These are phyloP conservation scores for Bombyx mandarina DNA, from an alignment of 1,140 invertebrate species.

Conservation along the genomic window DNA sequence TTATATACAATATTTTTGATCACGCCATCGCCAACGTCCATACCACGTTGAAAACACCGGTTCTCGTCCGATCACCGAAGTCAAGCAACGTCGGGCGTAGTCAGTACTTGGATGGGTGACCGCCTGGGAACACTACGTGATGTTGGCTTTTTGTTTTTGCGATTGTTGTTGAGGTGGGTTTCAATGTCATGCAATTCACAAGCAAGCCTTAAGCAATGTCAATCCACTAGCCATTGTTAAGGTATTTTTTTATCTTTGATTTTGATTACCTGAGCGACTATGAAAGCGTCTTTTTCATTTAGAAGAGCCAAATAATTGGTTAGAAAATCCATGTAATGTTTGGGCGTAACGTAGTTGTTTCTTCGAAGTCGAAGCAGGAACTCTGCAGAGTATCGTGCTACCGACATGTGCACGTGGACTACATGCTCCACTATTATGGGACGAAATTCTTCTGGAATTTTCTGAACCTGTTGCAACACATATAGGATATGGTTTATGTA, in stretches of 20 bases:
- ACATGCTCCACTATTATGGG: constrained; percentile 83
- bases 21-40: constrained; percentile 5
- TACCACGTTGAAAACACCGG: constrained; percentile 21
- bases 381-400: constrained; percentile 79
- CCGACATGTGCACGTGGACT: constrained; percentile 84
- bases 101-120: constrained; percentile 13
- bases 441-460: constrained; percentile 77
- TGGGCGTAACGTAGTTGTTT: constrained; percentile 90
- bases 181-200: no score
- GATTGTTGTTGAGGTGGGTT: no score
- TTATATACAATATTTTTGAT: not conserved
- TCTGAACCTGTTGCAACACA: constrained; percentile 55
- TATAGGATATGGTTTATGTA: not conserved
- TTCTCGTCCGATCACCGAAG: constrained; percentile 23
- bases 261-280: constrained; percentile 72
- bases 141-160: constrained; percentile 7
- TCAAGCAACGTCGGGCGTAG: constrained; percentile 18
- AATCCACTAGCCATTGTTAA: no score
- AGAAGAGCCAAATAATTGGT: constrained; percentile 82
- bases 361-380: constrained; percentile 80
- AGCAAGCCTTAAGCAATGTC: no score
- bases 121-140: constrained; percentile 11
- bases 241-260: not conserved
- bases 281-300: constrained; percentile 78
- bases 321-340: constrained; percentile 91